Base-by-base conservation (phyloP, 2,113 vertebrate species). In the Stigmatopora nigra region DNA sequence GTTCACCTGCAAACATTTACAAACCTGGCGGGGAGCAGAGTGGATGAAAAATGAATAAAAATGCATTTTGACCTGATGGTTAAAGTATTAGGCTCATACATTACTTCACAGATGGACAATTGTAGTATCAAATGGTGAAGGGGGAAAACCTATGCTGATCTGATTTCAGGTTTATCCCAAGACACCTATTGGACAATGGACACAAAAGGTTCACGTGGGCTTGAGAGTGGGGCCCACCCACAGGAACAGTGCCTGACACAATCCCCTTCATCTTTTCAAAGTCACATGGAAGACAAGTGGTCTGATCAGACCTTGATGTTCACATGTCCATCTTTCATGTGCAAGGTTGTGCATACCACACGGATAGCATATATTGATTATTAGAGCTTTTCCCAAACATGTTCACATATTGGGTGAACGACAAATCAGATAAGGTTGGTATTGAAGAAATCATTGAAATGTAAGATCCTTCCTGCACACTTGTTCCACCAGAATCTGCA, bases 1-100 rank as follows among this genome's bases (percentile, higher is more conserved):
- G 80, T 80, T 85, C 85, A 82, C 88, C 81, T 87, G 83, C 77
- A 85, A 84, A 82, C 80, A 79, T 84, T 90, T 86, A 83, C 61
- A 66, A 66, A 74, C 57, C 76, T 75, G 70, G 78, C 75, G 61
- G 48, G 70, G 68, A 67, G 70, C 65, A 16, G 51, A 0, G 62
- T 58, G 69, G 17, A 60, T 67, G 66, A 64, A 70, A 78, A 61
- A 69, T 49, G 16, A 60, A 45, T 3, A 51, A 69, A 35, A 62
- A 36, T 68, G 67, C 46, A 63, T 46, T 63, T 63, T 72, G 63
- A 68, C 64, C 56, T 56, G 20, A n/a, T 16, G 49, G 55, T 63
- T 63, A 25, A 72, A 49, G 55, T 44, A n/a, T 14, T 16, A 45
- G 3, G n/a, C 15, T 72, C 48, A 22, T 52, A 67, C 57, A 63